A percentile compares a stretch with the other conserved stretches of the same genome.
These are phyloP conservation scores for Rhizoglyphus robini DNA, from an alignment of 1,140 invertebrate species.

Conservation along the genomic window DNA sequence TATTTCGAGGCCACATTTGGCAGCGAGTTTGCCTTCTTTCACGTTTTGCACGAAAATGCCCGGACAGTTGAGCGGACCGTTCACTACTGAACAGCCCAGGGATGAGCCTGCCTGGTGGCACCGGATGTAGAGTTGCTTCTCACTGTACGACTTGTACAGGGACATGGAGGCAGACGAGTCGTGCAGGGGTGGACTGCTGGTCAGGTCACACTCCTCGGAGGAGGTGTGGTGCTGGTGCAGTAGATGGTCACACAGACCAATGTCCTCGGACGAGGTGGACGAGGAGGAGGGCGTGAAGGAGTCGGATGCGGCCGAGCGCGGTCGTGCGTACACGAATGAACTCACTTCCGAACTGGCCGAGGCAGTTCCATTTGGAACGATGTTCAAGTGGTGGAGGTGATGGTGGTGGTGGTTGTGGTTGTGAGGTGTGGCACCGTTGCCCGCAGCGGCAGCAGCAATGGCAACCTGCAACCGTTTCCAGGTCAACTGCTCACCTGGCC, in stretches of 20 bases:
- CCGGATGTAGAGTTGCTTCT: constrained; percentile 6
- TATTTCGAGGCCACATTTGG: constrained; percentile 67
- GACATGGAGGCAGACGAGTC: background rate
- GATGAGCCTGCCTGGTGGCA: constrained; percentile 4
- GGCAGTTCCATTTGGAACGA: background rate
- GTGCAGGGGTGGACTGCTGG: background rate
- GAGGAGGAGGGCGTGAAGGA: background rate
- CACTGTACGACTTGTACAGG: background rate
- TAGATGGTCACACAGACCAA: background rate
- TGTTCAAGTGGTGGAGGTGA: background rate
- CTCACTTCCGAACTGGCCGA: background rate
- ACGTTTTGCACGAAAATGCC: constrained; percentile 81
- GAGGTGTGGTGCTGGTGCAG: background rate
- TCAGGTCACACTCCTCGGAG: background rate
- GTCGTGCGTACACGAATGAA: background rate
- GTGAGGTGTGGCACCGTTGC: background rate
- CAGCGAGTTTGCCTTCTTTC: constrained; percentile 69
- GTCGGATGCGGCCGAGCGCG: background rate
- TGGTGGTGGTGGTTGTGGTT: background rate
- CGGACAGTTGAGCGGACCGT: constrained; percentile 48
- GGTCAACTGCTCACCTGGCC: constrained; percentile 19
- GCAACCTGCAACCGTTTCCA: constrained; percentile 16
- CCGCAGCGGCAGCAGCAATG: background rate
- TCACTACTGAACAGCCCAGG: constrained; percentile 31
- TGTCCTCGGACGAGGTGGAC: background rate